Percentiles rank a stretch among this genome's conserved stretches.
Conservation (phyloP, 2,888 invertebrate genomes). For the Mechanitis mazaeus region DNA sequence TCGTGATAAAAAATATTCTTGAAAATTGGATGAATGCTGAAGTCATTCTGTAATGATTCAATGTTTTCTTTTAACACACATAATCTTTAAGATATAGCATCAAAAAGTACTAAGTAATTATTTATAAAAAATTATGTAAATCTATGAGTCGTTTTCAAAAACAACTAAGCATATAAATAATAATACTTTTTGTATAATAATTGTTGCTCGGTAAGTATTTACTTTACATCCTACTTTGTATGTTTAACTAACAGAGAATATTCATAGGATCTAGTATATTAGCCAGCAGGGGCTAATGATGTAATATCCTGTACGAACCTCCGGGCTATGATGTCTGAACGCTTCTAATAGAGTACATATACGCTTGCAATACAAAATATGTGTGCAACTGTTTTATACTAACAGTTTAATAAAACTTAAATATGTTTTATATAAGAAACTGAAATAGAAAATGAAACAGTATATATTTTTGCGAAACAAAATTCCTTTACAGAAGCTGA, state of each 20-base stretch:
- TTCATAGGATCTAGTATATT: not conserved
- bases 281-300: not conserved
- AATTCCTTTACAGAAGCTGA: not conserved
- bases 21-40: too few species aligned
- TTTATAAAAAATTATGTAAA: too few species aligned
- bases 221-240: not conserved
- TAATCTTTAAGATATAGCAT: too few species aligned
- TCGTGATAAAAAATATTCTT: too few species aligned
- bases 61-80: too few species aligned
- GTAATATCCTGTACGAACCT: constrained; percentile 2
- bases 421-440: too few species aligned
- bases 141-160: not conserved
- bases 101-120: too few species aligned
- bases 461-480: not conserved
- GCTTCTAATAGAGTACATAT: not conserved
- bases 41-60: too few species aligned
- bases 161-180: not conserved
- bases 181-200: not conserved
- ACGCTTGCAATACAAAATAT: not conserved
- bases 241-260: not conserved
- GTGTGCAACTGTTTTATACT: not conserved
- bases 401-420: not conserved
- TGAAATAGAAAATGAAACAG: too few species aligned
- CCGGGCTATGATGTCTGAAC: not conserved
- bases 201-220: not conserved